A percentile compares a stretch with the other conserved stretches of the same genome.
Evolutionary conservation across 1,140 invertebrate species (phyloP).

Genomic region (Drosophila malerkotliana): DNA sequence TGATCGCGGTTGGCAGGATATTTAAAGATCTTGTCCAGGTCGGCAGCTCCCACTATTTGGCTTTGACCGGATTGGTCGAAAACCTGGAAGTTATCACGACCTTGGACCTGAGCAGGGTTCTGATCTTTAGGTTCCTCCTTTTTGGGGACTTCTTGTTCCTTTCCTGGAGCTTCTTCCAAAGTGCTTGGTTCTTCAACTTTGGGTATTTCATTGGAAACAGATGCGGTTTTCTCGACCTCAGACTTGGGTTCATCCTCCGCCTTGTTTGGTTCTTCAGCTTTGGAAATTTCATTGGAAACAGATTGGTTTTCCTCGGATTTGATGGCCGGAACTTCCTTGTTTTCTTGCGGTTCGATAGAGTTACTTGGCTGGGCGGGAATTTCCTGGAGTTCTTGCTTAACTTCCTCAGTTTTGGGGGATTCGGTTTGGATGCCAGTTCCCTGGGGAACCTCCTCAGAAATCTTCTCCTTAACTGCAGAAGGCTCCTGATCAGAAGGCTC

Average conservation of each 20-base stretch:
- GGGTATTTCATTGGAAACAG: background rate
- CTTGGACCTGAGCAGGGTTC: conserved; percentile 17
- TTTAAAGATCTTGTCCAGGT: conserved; percentile 44
- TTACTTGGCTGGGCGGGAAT: background rate
- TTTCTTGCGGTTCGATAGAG: background rate
- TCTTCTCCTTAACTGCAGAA: conserved; percentile 9
- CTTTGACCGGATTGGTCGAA: conserved; percentile 6
- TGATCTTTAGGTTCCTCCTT: background rate
- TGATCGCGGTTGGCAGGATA: conserved; percentile 21
- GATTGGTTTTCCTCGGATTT: background rate
- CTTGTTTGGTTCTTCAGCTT: background rate
- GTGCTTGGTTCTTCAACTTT: background rate
- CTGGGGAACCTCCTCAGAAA: background rate
- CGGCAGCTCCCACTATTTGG: conserved; percentile 9
- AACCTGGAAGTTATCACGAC: conserved; percentile 11
- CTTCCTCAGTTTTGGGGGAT: background rate
- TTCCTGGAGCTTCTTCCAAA: background rate
- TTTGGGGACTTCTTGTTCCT: background rate
- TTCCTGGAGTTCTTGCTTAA: conserved; percentile 14
- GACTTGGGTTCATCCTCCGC: too few relatives aligned
- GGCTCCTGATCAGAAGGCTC: conserved; percentile 18
- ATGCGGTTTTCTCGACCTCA: too few relatives aligned
- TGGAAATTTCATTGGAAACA: background rate
- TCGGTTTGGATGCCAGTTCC: background rate
- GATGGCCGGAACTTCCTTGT: background rate